A percentile compares a stretch with the other conserved stretches of the same genome.
Evolutionary conservation across 2,888 invertebrate species (phyloP).

Genomic region (Gasteruption jaculator): DNA sequence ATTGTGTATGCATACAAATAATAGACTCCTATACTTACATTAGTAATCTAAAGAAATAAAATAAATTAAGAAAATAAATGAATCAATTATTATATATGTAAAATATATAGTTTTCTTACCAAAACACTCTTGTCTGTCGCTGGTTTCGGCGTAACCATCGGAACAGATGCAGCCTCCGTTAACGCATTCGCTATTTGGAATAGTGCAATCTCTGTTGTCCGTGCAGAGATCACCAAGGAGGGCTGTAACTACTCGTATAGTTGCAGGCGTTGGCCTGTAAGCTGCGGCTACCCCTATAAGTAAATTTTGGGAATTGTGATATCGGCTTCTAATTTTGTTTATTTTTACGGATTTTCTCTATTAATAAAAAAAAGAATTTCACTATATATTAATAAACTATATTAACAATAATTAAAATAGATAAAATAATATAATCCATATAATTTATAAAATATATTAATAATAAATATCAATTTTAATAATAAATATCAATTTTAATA

Average conservation of each 20-base stretch:
- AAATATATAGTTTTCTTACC: slow-evolving; percentile 35
- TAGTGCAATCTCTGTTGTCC: slow-evolving; percentile 63
- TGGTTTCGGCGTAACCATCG: slow-evolving; percentile 62
- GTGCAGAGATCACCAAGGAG: slow-evolving; percentile 76
- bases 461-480: too few species aligned
- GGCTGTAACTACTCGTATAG: slow-evolving; percentile 61
- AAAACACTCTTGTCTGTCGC: slow-evolving; percentile 64
- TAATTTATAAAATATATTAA: too few species aligned
- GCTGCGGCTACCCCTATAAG: slow-evolving; percentile 50
- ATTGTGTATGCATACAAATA: too few species aligned
- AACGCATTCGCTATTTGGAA: slow-evolving; percentile 70
- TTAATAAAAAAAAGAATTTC: too few species aligned
- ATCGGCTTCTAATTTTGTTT: not conserved
- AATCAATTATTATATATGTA: slow-evolving; percentile 5
- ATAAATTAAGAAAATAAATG: not conserved
- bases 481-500: too few species aligned
- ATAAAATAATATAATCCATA: too few species aligned
- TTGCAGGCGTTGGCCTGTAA: slow-evolving; percentile 62
- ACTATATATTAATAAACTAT: too few species aligned
- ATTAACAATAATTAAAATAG: too few species aligned
- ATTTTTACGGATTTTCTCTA: too few species aligned
- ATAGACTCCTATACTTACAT: too few species aligned
- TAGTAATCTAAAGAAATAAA: too few species aligned
- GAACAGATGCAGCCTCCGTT: slow-evolving; percentile 72
- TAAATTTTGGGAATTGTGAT: slow-evolving; percentile 1